Conservation (phyloP, 2,888 invertebrate genomes). For the Oasisia sp. region DNA sequence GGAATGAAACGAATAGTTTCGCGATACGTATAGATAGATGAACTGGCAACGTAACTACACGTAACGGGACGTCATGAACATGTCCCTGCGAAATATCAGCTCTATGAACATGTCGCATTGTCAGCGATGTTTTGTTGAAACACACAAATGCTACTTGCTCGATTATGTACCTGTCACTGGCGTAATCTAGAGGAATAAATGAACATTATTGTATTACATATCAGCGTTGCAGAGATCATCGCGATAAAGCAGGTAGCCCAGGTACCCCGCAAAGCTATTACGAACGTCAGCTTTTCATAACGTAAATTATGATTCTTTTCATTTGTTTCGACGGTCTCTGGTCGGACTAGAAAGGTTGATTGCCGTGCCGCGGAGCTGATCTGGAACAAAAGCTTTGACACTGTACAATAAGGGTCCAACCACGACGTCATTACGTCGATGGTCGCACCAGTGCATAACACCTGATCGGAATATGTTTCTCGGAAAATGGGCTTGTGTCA, state of each 20-base stretch:
- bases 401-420: background rate
- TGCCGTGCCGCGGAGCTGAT: background rate
- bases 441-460: background rate
- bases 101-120: background rate
- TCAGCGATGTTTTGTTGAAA: background rate
- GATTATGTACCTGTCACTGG: background rate
- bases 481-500: background rate
- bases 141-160: background rate
- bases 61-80: background rate
- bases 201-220: background rate
- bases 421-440: background rate
- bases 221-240: background rate
- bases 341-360: background rate
- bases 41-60: background rate
- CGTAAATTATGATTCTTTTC: background rate
- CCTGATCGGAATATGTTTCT: background rate
- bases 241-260: background rate
- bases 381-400: background rate
- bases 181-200: background rate
- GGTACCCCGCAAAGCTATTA: background rate
- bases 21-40: background rate
- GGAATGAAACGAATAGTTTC: background rate
- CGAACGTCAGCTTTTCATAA: background rate
- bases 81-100: background rate
- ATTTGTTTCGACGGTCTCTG: background rate